A percentile compares a stretch with the other conserved stretches of the same genome.
Conservation (phyloP, 2,113 vertebrate genomes). For the Ivindomyrus marchei region DNA sequence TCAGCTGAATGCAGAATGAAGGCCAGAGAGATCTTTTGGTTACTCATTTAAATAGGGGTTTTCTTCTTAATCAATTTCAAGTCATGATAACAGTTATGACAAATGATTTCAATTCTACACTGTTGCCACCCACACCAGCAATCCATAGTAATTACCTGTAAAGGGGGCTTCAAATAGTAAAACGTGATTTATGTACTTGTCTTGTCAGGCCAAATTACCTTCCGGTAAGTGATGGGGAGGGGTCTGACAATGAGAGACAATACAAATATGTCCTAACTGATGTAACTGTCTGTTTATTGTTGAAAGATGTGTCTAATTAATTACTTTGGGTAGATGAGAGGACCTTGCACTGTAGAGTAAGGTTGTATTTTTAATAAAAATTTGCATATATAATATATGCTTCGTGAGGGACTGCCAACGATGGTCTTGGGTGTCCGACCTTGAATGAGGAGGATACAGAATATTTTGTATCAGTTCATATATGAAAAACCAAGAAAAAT, state of each 20-base stretch:
- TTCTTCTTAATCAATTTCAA: conserved; percentile 36
- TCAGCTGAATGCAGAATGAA: conserved; percentile 18
- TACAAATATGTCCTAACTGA: conserved; percentile 5
- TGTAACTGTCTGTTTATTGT: neutral
- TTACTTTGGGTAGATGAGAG: neutral
- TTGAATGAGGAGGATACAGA: neutral
- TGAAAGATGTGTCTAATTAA: neutral
- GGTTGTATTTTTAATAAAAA: neutral
- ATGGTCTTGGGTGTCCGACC: neutral
- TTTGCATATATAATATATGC: neutral
- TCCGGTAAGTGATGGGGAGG: conserved; percentile 42
- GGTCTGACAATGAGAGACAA: conserved; percentile 26
- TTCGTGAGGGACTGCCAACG: neutral
- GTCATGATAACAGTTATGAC: conserved; percentile 55
- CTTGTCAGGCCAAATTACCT: conserved; percentile 20
- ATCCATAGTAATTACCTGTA: conserved; percentile 56
- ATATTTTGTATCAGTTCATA: neutral
- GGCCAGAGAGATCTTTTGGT: conserved; percentile 10
- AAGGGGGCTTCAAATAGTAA: conserved; percentile 47
- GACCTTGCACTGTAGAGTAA: neutral
- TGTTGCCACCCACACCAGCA: conserved; percentile 46
- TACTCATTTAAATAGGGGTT: conserved; percentile 44
- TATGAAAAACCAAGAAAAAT: neutral
- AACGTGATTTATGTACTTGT: conserved; percentile 58
- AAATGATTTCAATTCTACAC: conserved; percentile 53